These are phyloP conservation scores for Brachirus orientalis DNA, from an alignment of 2,113 vertebrate species.

Conservation along the genomic window DNA sequence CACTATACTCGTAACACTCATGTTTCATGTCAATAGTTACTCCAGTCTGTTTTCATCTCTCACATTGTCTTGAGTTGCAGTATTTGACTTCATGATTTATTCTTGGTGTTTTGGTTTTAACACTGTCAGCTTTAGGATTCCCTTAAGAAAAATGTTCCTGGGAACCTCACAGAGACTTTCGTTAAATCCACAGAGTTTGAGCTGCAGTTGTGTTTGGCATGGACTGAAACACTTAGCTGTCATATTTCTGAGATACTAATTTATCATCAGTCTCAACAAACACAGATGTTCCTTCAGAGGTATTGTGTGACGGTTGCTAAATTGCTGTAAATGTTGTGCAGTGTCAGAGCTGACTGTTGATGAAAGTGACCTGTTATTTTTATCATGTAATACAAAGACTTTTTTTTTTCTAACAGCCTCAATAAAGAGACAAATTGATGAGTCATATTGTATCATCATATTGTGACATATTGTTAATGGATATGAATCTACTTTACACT, in stretches of 20 bases:
- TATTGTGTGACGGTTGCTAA: no score
- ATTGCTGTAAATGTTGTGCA: no score
- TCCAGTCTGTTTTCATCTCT: not conserved
- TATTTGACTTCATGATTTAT: slow-evolving; percentile 25
- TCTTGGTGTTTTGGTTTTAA: slow-evolving; percentile 15
- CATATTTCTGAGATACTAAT: not conserved
- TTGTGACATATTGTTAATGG: not conserved
- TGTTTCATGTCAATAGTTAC: not conserved
- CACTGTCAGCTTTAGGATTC: slow-evolving; percentile 19
- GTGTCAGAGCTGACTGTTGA: not conserved
- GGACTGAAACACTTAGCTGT: slow-evolving; percentile 6
- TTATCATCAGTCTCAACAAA: no score
- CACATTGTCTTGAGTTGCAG: slow-evolving; percentile 10
- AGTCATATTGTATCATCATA: not conserved
- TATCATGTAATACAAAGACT: not conserved
- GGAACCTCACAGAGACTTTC: slow-evolving; percentile 21
- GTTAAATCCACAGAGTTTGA: slow-evolving; percentile 21
- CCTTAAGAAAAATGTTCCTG: not conserved
- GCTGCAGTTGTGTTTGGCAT: slow-evolving; percentile 18
- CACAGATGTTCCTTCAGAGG: not conserved
- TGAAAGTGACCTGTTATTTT: not conserved
- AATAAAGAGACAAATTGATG: not conserved
- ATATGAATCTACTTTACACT: no score
- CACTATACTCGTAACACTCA: no score
- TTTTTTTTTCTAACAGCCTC: not conserved